Evolutionary conservation across 1,140 invertebrate species (phyloP).

Genomic region (Drosophila lacteicornis): DNA sequence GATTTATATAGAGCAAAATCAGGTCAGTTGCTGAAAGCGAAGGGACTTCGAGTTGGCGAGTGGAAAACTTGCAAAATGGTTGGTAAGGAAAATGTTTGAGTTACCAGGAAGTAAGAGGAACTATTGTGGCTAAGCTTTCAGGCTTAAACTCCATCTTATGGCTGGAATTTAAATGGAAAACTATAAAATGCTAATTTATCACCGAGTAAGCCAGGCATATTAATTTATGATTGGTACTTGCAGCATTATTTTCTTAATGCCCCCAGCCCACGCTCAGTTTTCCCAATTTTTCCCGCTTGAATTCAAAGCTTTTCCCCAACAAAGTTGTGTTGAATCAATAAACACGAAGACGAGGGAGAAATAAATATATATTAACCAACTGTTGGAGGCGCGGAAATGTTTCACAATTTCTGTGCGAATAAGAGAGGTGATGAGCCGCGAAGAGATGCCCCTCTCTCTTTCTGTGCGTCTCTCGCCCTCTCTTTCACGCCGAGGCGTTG

Average conservation of each 20-base stretch:
- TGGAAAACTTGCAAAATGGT: slow-evolving; percentile 1
- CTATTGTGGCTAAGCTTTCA: too few relatives aligned
- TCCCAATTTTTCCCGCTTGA: slow-evolving; percentile 2
- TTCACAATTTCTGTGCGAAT: slow-evolving; percentile 39
- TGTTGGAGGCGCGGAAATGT: slow-evolving; percentile 29
- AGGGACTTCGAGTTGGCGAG: slow-evolving; percentile 1
- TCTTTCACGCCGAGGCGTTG: slow-evolving; percentile 32
- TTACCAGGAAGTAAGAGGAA: background rate
- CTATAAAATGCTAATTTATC: too few relatives aligned
- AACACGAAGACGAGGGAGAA: slow-evolving; percentile 10
- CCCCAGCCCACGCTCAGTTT: background rate
- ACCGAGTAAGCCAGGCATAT: too few relatives aligned
- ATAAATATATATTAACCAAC: slow-evolving; percentile 35
- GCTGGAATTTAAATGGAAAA: too few relatives aligned
- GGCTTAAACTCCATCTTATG: too few relatives aligned
- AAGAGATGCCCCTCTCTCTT: slow-evolving; percentile 5
- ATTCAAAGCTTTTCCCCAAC: slow-evolving; percentile 14
- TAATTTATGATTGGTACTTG: background rate
- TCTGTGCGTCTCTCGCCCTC: background rate
- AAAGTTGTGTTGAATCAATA: slow-evolving; percentile 26
- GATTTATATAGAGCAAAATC: slow-evolving; percentile 49
- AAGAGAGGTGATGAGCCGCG: slow-evolving; percentile 38
- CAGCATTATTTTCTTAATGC: background rate
- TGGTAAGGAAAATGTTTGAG: slow-evolving; percentile 2
- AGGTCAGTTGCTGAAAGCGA: slow-evolving; percentile 30